Base-by-base conservation (phyloP, 2,797 vertebrate genomes). In the Lagocephalus sceleratus region DNA sequence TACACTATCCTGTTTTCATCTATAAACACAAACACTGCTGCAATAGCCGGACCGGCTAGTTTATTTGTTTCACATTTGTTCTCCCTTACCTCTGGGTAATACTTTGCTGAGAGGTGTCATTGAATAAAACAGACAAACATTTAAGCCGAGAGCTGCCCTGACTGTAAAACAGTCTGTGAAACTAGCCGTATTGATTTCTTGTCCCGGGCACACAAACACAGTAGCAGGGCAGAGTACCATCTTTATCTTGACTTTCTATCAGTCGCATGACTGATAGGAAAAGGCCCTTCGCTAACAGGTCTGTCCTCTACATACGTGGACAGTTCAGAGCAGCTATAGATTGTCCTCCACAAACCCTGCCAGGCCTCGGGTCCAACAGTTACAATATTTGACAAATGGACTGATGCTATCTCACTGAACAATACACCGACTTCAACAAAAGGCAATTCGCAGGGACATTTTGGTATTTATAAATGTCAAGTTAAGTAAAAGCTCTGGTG, bases 111-210 rank as follows among this genome's bases (percentile, higher is more conserved):
- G 78, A 88, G 87, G 81, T 90, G 87, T 86, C 89, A 90, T 85
- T 90, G 89, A 90, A 90, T 90, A 90, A 90, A 92, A 90, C 81
- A 88, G 87, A 90, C 86, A 88, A 90, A 91, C 90, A 90, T 90
- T 90, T 90, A 90, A 83, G 81, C 80, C 39, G 70, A 83, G 81
- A 63, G 79, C 77, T 75, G 86, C 72, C 74, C 70, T 78, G 89
- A 91, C 88, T 91, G 87, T 88, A 87, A 91, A 92, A 88, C 79
- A 88, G 85, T 85, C 77, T 82, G 68, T 74, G 84, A 88, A 89
- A 85, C 79, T 80, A 56, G 63, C 51, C 20, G 54, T 80, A 92
- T 91, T 56, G 90, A 91, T 92, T 92, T 90, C 82, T 89, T 89
- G 88, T 91, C 90, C 56, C 2, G 57, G 73, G 70, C 74, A 80